Evolutionary conservation across 2,888 invertebrate species (phyloP).

Genomic region (Polyploca ridens): DNA sequence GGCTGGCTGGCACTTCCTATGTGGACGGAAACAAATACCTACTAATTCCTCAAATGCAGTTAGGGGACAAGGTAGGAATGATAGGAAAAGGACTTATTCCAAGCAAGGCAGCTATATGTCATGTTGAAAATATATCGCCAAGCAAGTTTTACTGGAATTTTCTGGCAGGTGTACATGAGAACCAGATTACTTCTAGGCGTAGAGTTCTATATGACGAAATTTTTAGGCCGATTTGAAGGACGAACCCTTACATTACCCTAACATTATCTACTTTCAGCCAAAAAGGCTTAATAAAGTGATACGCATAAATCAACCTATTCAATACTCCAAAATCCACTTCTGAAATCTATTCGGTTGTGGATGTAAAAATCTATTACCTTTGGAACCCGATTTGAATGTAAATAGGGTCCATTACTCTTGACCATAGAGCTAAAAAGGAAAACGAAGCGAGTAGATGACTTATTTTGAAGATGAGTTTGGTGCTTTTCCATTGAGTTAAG

Average conservation of each 20-base stretch:
- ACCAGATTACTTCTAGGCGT: neutral
- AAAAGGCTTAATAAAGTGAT: conserved; percentile 1
- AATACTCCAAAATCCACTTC: conserved; percentile 1
- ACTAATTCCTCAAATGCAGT: too few relatives aligned
- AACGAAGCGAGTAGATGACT: neutral
- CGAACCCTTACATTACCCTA: neutral
- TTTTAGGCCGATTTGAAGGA: neutral
- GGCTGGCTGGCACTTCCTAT: too few relatives aligned
- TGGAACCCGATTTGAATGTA: neutral
- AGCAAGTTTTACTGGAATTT: too few relatives aligned
- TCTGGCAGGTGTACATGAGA: too few relatives aligned
- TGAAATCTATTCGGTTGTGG: neutral
- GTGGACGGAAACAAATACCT: too few relatives aligned
- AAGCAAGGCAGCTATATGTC: too few relatives aligned
- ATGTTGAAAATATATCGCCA: too few relatives aligned
- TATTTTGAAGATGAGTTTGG: neutral
- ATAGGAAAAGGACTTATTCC: too few relatives aligned
- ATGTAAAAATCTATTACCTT: neutral
- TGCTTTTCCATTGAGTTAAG: too few relatives aligned
- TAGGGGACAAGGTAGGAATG: too few relatives aligned
- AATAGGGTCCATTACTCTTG: neutral
- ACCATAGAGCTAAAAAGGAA: neutral
- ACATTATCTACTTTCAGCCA: neutral
- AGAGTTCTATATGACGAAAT: neutral
- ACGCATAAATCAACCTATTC: conserved; percentile 5